Base-by-base conservation (phyloP, 1,140 invertebrate genomes). In the Planococcus citri region DNA sequence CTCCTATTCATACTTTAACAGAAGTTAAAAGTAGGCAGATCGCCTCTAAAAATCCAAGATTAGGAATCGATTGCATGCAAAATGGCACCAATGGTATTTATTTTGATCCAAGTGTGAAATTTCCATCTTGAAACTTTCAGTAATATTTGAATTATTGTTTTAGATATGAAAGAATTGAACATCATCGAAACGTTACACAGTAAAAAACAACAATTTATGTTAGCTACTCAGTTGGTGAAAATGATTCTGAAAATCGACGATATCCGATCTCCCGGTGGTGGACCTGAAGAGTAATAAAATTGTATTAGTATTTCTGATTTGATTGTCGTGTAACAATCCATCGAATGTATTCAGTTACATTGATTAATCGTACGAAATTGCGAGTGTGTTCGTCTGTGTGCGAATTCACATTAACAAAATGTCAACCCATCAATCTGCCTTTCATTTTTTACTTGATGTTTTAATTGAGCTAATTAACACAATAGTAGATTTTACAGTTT, bases 241-340 rank as follows among this genome's bases (percentile, higher is more conserved):
- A 99, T 99, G 97, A 98, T 99, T 73, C 83, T 99, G 57, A 99
- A 99, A 81, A 99, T 99, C 71, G 97, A 99, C 80, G 97, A 99
- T 78, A 90, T 99, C 68, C 85, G 97, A 72, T 90, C 89, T 3
- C 87, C 88, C 0, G 83, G 79, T 22, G 87, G 88, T 72, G 68
- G 37, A 12, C 2, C 8, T 1, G 60, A 64, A 64, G 60, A 64
- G 1, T 64, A 27, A 25, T 4, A 64, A 4, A 64, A 25, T 64
- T 64, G 3, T 22, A 64, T 64, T 64, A 64, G 10, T 64, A 25
- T 51, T 9, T 9, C 41, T 51, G 33, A 51, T 51, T 51, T 51
- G 2, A 17, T 51, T 51, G 4, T 51, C 14, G 14, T 51, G 17
- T 51, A 51, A 51, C 41, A 51, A 20, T 17, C n/a, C n/a, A 17